Conservation (phyloP, 1,140 invertebrate genomes). For the Bombus ignitus region DNA sequence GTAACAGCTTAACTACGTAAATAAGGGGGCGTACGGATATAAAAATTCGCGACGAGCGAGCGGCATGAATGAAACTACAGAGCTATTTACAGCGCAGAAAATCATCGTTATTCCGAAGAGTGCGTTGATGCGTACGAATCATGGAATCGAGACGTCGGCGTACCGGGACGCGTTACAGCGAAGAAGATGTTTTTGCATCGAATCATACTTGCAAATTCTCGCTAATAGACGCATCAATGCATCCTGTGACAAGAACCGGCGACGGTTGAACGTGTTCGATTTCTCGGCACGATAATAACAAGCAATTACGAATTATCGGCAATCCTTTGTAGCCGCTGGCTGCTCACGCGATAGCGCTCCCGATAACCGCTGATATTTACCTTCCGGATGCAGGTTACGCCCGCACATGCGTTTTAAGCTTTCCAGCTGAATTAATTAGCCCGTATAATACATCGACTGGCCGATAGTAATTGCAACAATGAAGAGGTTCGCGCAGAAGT, state of each 20-base stretch:
- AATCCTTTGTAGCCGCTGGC: constrained; percentile 66
- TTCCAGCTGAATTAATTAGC: constrained; percentile 31
- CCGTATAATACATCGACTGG: background rate
- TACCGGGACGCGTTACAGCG: constrained; percentile 35
- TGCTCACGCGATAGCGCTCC: constrained; percentile 60
- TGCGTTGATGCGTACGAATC: constrained; percentile 12
- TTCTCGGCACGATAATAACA: constrained; percentile 69
- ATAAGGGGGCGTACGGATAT: background rate
- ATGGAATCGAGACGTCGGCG: constrained; percentile 27
- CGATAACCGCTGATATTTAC: constrained; percentile 72
- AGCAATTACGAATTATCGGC: constrained; percentile 78
- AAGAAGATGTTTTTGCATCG: constrained; percentile 59
- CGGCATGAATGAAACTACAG: background rate
- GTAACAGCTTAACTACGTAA: too few species aligned
- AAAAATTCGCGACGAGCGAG: background rate
- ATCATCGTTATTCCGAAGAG: background rate
- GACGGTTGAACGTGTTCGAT: constrained; percentile 65
- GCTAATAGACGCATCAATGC: constrained; percentile 78
- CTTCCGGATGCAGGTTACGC: constrained; percentile 69
- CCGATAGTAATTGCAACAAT: constrained; percentile 40
- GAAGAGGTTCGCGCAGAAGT: constrained; percentile 22
- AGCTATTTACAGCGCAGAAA: background rate
- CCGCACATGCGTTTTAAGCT: constrained; percentile 20
- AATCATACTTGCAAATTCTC: constrained; percentile 79
- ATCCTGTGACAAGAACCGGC: constrained; percentile 72